Evolutionary conservation across 2,113 vertebrate genomes (phyloP).

Genomic region (Emydura subglobosa): DNA sequence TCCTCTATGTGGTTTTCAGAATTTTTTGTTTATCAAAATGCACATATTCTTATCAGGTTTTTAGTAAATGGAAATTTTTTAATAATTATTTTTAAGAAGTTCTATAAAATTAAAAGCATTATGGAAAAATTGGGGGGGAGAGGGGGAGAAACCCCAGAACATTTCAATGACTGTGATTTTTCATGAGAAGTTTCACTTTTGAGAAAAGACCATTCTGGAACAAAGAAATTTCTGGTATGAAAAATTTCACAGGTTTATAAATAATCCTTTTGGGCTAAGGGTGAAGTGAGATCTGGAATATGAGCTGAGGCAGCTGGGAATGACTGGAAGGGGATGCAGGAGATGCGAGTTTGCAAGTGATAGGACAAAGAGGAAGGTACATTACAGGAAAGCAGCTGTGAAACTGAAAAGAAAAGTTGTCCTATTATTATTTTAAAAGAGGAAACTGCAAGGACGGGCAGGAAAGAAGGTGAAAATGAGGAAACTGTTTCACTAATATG

Average conservation of each 20-base stretch:
- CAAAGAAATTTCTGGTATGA: not conserved
- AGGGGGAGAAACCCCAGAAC: not conserved
- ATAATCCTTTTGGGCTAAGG: not conserved
- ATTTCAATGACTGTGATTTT: not conserved
- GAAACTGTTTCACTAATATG: rapidly evolving
- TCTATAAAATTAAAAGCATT: not conserved
- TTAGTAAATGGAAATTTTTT: not conserved
- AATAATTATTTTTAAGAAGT: not conserved
- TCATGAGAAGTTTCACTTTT: not conserved
- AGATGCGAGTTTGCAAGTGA: not conserved
- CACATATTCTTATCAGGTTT: not conserved
- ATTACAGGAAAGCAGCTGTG: rapidly evolving
- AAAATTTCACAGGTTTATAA: not conserved
- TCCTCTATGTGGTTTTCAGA: not conserved
- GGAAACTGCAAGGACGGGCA: not conserved
- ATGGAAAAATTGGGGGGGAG: not conserved
- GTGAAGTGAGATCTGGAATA: not conserved
- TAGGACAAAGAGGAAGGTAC: rapidly evolving
- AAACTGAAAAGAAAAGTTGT: rapidly evolving
- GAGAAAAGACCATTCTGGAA: not conserved
- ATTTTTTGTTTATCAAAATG: not conserved
- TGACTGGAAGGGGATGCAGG: not conserved
- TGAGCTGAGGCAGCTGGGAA: not conserved
- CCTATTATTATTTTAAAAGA: rapidly evolving
- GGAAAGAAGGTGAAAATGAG: not conserved